Evolutionary conservation across 2,113 vertebrate genomes (phyloP).

Genomic region (Panthera tigris): DNA sequence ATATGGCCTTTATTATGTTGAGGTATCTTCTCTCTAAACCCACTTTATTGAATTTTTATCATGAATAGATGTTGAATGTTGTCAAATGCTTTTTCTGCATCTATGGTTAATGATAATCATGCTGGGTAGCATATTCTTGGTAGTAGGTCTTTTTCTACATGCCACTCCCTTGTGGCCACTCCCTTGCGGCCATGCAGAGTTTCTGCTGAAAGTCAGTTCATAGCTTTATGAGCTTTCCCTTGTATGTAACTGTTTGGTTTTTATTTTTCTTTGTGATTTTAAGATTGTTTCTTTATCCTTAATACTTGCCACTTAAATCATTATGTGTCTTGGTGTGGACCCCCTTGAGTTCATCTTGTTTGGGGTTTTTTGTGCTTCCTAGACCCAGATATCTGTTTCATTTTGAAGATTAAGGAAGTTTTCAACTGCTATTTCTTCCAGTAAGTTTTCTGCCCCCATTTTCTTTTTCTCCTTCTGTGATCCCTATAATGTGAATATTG

Average conservation of each 20-base stretch:
- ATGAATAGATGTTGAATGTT: neutral
- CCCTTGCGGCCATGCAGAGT: neutral
- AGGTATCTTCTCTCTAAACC: neutral
- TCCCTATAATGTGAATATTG: neutral
- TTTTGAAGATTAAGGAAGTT: neutral
- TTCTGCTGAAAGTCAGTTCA: neutral
- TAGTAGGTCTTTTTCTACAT: neutral
- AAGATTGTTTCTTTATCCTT: neutral
- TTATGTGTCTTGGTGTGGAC: neutral
- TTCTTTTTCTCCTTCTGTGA: neutral
- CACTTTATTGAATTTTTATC: neutral
- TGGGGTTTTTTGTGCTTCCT: neutral
- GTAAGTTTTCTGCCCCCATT: neutral
- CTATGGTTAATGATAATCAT: neutral
- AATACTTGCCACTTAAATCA: neutral
- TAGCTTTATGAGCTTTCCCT: neutral
- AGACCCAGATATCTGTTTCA: neutral
- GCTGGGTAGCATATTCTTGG: neutral
- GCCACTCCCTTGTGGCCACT: neutral
- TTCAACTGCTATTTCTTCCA: neutral
- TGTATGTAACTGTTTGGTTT: neutral
- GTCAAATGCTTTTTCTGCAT: neutral
- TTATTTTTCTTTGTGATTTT: neutral
- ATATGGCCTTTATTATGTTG: neutral
- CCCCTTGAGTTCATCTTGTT: neutral